phyloP scores from a whole-genome alignment of 2,797 vertebrate species.

The Threskiornis aethiopicus region DNA sequence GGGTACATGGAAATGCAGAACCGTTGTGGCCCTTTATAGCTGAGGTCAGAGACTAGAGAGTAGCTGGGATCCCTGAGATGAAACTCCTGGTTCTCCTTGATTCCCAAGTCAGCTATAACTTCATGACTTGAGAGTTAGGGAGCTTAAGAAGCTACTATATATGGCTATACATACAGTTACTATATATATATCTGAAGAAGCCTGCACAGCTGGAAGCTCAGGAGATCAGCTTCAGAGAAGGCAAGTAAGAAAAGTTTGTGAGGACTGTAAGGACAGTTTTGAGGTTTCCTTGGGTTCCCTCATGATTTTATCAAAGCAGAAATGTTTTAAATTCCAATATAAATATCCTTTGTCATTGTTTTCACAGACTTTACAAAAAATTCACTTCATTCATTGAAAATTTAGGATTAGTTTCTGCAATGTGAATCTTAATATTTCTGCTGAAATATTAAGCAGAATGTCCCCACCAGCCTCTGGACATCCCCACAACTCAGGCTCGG shows the following conservation, averaged over 20 bases:
- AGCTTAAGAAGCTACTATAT: not conserved
- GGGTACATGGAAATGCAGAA: not conserved
- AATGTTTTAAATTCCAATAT: not conserved
- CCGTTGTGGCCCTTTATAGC: not conserved
- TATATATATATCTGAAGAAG: not conserved
- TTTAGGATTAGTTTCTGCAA: not conserved
- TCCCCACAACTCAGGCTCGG: not conserved
- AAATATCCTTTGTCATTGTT: not conserved
- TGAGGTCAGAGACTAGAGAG: not conserved
- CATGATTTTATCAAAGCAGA: not conserved
- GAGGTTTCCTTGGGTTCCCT: not conserved
- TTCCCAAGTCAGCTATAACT: not conserved
- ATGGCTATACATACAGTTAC: not conserved
- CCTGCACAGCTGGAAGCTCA: not conserved
- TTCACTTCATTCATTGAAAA: not conserved
- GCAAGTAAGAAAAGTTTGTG: not conserved
- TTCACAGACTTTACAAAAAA: not conserved
- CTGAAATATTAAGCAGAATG: not conserved
- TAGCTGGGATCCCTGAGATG: not conserved
- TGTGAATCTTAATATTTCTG: not conserved
- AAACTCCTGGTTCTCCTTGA: not conserved
- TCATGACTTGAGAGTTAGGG: not conserved
- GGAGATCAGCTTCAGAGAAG: not conserved
- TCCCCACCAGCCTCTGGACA: not conserved
- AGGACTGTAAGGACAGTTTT: not conserved